Conservation (phyloP, 2,797 vertebrate species). For the Rhinatrema bivittatum region DNA sequence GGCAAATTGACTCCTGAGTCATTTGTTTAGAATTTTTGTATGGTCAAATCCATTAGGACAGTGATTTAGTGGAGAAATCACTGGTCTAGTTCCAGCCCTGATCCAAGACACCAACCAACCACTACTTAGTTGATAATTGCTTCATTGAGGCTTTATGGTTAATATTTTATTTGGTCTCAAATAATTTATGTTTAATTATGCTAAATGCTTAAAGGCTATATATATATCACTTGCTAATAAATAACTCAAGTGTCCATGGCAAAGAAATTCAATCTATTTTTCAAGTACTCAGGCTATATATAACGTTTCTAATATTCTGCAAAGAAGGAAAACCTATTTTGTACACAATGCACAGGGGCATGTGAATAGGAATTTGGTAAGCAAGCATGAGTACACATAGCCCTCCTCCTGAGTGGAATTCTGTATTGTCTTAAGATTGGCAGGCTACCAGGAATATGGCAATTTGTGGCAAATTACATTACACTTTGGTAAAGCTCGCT, state of each 20-base stretch:
- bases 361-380: too few species aligned
- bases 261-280: not conserved
- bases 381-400: too few species aligned
- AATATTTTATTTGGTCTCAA: slow-evolving; percentile 12
- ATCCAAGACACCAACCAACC: not conserved
- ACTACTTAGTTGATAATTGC: slow-evolving; percentile 3
- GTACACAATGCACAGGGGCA: not conserved
- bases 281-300: not conserved
- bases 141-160: slow-evolving; percentile 11
- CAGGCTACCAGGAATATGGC: too few species aligned
- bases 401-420: too few species aligned
- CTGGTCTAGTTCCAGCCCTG: not conserved
- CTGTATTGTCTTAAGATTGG: too few species aligned
- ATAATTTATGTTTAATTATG: slow-evolving; percentile 6
- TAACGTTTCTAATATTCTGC: not conserved
- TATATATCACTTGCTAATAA: not conserved
- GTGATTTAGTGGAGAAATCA: not conserved
- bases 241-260: not conserved
- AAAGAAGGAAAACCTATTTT: not conserved
- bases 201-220: not conserved
- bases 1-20: too few species aligned
- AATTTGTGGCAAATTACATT: too few species aligned
- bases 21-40: not conserved
- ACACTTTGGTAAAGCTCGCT: too few species aligned
- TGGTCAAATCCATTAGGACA: not conserved